Conservation (phyloP, 1,140 invertebrate species). For the Drosophila teissieri region DNA sequence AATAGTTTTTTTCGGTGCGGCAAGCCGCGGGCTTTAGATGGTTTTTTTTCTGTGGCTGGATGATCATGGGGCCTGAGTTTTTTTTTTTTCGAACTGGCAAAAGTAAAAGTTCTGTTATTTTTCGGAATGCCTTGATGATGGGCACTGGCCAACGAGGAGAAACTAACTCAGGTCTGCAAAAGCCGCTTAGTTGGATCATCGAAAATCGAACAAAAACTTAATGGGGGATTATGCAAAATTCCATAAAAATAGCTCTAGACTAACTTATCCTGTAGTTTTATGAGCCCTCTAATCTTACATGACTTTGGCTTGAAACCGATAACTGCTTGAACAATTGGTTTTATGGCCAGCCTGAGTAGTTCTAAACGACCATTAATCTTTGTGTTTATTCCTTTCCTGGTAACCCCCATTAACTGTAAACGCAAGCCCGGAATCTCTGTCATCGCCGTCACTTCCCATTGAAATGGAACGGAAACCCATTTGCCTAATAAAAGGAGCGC, state of each 20-base stretch:
- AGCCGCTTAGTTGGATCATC: slow-evolving; percentile 28
- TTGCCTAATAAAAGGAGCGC: slow-evolving; percentile 50
- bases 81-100: slow-evolving; percentile 48
- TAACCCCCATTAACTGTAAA: slow-evolving; percentile 11
- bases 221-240: slow-evolving; percentile 37
- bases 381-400: slow-evolving; percentile 1
- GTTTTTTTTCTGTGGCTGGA: slow-evolving; percentile 14
- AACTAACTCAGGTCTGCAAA: slow-evolving; percentile 25
- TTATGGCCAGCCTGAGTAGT: not conserved
- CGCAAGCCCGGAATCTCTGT: slow-evolving; percentile 6
- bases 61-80: slow-evolving; percentile 26
- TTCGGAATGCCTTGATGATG: slow-evolving; percentile 54
- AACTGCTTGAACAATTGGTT: not conserved
- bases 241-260: not conserved
- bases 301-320: too few species aligned
- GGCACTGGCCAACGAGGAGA: slow-evolving; percentile 20
- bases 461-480: slow-evolving; percentile 52
- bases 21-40: slow-evolving; percentile 25
- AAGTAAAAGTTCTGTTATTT: slow-evolving; percentile 75
- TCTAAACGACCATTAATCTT: slow-evolving; percentile 3
- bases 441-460: slow-evolving; percentile 39
- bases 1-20: slow-evolving; percentile 56
- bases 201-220: slow-evolving; percentile 26
- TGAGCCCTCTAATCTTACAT: too few species aligned
- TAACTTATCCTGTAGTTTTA: not conserved